A percentile compares a stretch with the other conserved stretches of the same genome.
Conservation (phyloP, 2,888 invertebrate species). For the Drosophila longiperda region DNA sequence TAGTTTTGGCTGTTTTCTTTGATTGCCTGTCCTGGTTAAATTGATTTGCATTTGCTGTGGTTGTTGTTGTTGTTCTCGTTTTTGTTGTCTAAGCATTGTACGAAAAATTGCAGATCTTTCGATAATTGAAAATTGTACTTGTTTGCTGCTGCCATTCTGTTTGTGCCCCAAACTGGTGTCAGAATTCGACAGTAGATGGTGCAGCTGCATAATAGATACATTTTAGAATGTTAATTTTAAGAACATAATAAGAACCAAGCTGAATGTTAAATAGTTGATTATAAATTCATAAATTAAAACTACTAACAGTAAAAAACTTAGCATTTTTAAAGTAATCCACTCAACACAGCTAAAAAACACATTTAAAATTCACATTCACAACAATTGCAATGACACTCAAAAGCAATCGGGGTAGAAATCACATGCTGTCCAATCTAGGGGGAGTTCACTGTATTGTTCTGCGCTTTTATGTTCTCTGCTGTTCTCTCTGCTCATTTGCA, state of each 20-base stretch:
- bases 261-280: background rate
- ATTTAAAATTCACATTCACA: slow-evolving; percentile 1
- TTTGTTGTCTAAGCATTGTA: slow-evolving; percentile 19
- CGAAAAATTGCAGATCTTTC: slow-evolving; percentile 57
- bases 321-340: background rate
- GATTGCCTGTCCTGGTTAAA: slow-evolving; percentile 47
- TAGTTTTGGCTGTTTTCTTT: slow-evolving; percentile 49
- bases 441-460: slow-evolving; percentile 6
- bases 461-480: background rate
- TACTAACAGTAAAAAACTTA: background rate
- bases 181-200: slow-evolving; percentile 4
- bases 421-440: slow-evolving; percentile 24
- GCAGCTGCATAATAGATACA: slow-evolving; percentile 6
- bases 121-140: slow-evolving; percentile 69
- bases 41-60: slow-evolving; percentile 66
- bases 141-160: slow-evolving; percentile 7
- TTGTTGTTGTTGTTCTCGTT: slow-evolving; percentile 31
- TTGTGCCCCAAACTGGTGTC: slow-evolving; percentile 29
- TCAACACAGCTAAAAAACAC: background rate
- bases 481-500: slow-evolving; percentile 46
- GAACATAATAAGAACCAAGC: background rate
- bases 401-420: slow-evolving; percentile 29
- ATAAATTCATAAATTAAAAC: background rate
- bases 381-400: slow-evolving; percentile 11
- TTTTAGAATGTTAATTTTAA: background rate